phyloP scores from a whole-genome alignment of 1,140 invertebrate species.

The Homalodisca vitripennis region DNA sequence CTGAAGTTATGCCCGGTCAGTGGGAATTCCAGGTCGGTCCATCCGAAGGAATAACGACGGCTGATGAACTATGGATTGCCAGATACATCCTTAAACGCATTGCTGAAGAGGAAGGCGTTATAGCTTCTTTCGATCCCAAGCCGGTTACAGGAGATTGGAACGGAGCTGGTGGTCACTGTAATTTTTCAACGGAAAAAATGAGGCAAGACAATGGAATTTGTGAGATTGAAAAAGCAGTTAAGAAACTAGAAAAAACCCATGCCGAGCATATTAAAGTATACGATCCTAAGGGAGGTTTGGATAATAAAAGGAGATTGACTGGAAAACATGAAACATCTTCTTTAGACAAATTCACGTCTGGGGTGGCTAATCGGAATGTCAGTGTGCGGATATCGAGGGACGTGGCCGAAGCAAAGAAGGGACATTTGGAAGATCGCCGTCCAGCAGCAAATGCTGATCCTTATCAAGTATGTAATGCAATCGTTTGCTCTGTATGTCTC shows the following conservation, averaged over 20 bases:
- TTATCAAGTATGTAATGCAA: background rate
- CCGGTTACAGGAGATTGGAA: conserved; percentile 78
- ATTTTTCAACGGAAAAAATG: conserved; percentile 82
- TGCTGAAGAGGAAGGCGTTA: conserved; percentile 83
- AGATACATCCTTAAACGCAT: conserved; percentile 77
- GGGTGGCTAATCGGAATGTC: conserved; percentile 11
- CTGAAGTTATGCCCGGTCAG: conserved; percentile 85
- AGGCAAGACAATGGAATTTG: conserved; percentile 65
- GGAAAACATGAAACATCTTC: conserved; percentile 73
- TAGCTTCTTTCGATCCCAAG: conserved; percentile 78
- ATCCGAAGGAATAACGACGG: conserved; percentile 71
- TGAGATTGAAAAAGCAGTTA: conserved; percentile 52
- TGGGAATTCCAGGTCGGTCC: conserved; percentile 75
- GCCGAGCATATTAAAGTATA: conserved; percentile 79
- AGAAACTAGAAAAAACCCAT: conserved; percentile 74
- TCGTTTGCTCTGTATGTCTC: background rate
- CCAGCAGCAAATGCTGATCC: conserved; percentile 19
- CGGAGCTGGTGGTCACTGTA: conserved; percentile 79
- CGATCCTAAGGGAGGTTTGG: conserved; percentile 73
- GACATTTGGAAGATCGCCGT: conserved; percentile 65
- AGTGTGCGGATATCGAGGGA: conserved; percentile 54
- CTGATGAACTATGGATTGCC: conserved; percentile 82
- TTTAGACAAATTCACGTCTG: conserved; percentile 73
- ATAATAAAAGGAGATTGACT: conserved; percentile 74
- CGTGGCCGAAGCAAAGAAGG: conserved; percentile 57